Base-by-base conservation (phyloP, 2,888 invertebrate genomes). In the Nymphalis polychloros region DNA sequence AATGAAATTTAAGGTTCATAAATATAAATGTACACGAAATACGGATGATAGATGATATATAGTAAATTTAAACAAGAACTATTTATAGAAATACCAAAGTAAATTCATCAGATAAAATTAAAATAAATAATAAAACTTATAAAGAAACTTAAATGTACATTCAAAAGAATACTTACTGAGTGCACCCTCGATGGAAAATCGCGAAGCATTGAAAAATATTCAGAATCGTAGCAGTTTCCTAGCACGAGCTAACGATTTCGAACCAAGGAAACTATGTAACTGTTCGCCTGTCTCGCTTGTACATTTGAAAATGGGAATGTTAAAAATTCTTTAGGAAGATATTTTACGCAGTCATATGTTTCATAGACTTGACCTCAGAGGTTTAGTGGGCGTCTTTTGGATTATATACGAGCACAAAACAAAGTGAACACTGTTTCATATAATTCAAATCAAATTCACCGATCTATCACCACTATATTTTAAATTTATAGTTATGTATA, bases 61-160 rank as follows among this genome's bases (percentile, higher is more conserved):
- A 2, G 13, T 2, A 41, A 13, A 41, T 41, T 27, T 23, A 13
- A 52, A 53, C 13, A 27, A 13, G 16, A 27, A 53, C 27, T 0
- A 13, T 41, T 41, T 41, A 13, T 13, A 41, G 1, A 13, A 10
- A 41, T 13, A 13, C 41, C 0, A 41, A 53, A 53, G 27, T 7
- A 23, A 53, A 53, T 53, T 53, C 23, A 27, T 53, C 2, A 27
- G 2, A 2, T 16, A 27, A 53, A 53, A 7, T 27, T 53, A 13
- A 4, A 53, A 23, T 17, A 31, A 55, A 31, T 31, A 27, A 31
- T 55, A 31, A n/a, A 59, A 46, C 2, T 59, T 59, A 41, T 59
- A 41, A 59, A 59, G 20, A 16, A 59, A 59, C 20, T 59, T 59
- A 59, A 59, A 59, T 46, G 59, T 41, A 59, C 41, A 20, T 46